Percentiles rank a stretch among this genome's conserved stretches.
These are phyloP conservation scores for Chaetophractus vellerosus DNA, from an alignment of 2,797 vertebrate species.

Conservation along the genomic window DNA sequence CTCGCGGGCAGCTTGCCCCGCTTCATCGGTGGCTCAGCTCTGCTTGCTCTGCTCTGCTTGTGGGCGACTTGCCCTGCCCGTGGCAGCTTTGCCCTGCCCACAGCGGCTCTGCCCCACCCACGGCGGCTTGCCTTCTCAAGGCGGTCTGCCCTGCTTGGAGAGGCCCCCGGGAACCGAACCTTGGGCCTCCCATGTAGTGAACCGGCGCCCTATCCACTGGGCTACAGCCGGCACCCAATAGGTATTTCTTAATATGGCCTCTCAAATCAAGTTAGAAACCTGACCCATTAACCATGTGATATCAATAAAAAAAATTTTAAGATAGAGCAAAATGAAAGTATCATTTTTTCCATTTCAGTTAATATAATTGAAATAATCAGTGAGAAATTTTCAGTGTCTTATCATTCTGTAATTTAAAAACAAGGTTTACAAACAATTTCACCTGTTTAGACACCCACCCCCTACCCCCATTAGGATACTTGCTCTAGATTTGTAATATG, in stretches of 20 bases:
- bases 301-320: neutral
- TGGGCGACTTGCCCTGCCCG: too few species aligned
- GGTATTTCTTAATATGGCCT: neutral
- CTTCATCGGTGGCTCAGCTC: too few species aligned
- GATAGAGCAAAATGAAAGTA: constrained; percentile 19
- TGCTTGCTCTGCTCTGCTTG: too few species aligned
- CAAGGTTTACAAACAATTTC: neutral
- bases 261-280: constrained; percentile 40
- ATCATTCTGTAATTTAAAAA: constrained; percentile 40
- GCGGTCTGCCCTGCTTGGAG: too few species aligned
- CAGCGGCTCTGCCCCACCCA: too few species aligned
- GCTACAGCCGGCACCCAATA: too few species aligned
- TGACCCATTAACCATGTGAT: neutral
- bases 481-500: neutral
- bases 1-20: too few species aligned
- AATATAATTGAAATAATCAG: constrained; percentile 7
- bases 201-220: too few species aligned
- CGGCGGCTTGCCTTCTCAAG: too few species aligned
- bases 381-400: neutral
- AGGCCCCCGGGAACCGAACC: too few species aligned
- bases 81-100: too few species aligned
- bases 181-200: too few species aligned
- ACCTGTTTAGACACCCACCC: neutral
- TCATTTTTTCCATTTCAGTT: neutral
- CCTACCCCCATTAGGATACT: neutral